Base-by-base conservation (phyloP, 2,113 vertebrate genomes). In the Chitala chitala region DNA sequence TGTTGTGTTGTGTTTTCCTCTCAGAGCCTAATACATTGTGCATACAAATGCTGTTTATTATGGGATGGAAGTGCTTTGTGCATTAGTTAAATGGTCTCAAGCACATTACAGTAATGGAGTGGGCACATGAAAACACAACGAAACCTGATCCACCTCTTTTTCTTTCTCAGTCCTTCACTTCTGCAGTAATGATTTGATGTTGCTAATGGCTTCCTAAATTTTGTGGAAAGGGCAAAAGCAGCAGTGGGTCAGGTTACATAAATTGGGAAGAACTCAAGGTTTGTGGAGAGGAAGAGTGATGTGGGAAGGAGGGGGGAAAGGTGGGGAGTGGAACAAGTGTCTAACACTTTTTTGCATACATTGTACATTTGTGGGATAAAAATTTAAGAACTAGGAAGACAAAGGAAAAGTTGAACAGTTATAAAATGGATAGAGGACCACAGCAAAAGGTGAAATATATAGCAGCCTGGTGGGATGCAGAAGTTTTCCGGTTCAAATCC, bases 181-280 rank as follows among this genome's bases (percentile, higher is more conserved):
- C 77, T 77, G 70, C 72, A 81, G 76, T 88, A 94, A 92, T 94
- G 93, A 96, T 94, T 94, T 94, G 92, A 93, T 94, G 91, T 92
- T 85, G 87, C 92, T 96, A 94, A 95, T 95, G 93, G 93, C 89
- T 95, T 94, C 93, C 93, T 94, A 93, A 91, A 93, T 94, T 93
- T 94, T 94, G 89, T 90, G 90, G 90, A 90, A 85, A 89, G 90
- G 90, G 89, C 90, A 89, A 89, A 92, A 90, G 90, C 86, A 81
- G 87, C 77, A 83, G 84, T 83, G 88, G 91, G 90, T 95, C 89
- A 86, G 89, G 89, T 95, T 94, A 92, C 94, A 91, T 77, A 75
- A 20, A 2, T 71, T 86, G 86, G 84, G 86, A 58, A 84, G 81
- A 82, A 42, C 87, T 87, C 85, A 91, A 87, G 86, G 78, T 78